A percentile compares a stretch with the other conserved stretches of the same genome.
Evolutionary conservation across 2,797 vertebrate species (phyloP).

Genomic region (Hafferia zeledoni): DNA sequence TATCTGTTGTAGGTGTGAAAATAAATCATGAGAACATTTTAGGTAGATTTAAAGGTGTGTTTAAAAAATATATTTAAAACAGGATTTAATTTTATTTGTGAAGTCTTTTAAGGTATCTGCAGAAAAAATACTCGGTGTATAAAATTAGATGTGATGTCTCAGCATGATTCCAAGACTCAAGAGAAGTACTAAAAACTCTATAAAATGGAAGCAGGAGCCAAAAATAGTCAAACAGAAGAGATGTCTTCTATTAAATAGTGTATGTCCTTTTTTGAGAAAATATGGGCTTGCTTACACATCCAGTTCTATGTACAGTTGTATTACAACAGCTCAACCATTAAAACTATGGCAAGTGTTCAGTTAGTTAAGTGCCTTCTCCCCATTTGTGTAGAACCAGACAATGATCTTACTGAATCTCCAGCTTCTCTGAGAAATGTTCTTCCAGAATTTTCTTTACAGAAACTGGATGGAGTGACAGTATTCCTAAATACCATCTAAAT

Average conservation of each 20-base stretch:
- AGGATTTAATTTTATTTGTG: background rate
- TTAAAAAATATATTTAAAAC: background rate
- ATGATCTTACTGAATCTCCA: background rate
- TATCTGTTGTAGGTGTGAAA: constrained; percentile 78
- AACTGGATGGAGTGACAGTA: background rate
- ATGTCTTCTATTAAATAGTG: background rate
- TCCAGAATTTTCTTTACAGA: background rate
- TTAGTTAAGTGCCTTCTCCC: background rate
- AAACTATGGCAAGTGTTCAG: rapidly evolving
- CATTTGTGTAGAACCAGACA: background rate
- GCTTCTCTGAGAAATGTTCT: background rate
- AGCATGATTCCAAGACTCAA: background rate
- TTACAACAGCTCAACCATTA: background rate
- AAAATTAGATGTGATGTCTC: background rate
- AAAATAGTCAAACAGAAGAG: background rate
- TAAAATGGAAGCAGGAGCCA: background rate
- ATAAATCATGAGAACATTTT: background rate
- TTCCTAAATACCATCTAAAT: background rate
- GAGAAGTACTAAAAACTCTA: background rate
- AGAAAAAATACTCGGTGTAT: background rate
- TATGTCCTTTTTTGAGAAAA: background rate
- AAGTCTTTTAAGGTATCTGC: background rate
- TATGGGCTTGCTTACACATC: background rate
- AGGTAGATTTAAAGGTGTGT: background rate
- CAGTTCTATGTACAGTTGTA: background rate